A percentile compares a stretch with the other conserved stretches of the same genome.
Evolutionary conservation across 2,888 invertebrate genomes (phyloP).

Genomic region (Standfussiana lucernea): DNA sequence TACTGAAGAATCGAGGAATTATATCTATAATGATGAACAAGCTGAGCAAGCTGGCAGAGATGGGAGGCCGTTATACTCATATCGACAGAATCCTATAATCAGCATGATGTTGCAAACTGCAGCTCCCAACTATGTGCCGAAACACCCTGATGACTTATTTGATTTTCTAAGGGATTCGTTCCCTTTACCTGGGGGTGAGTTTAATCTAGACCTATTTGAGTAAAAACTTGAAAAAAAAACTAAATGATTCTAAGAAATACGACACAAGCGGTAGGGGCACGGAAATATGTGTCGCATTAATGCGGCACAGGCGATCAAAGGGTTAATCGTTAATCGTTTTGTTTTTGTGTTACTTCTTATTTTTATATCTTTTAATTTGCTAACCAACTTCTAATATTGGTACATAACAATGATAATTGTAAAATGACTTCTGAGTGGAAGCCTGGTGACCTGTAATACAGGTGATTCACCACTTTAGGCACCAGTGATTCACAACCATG

Average conservation of each 20-base stretch:
- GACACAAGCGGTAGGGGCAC: too few relatives aligned
- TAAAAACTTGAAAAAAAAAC: neutral
- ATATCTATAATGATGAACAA: constrained; percentile 2
- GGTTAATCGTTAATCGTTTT: too few relatives aligned
- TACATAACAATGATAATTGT: too few relatives aligned
- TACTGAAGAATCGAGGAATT: constrained; percentile 17
- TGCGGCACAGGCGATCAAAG: too few relatives aligned
- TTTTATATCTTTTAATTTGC: too few relatives aligned
- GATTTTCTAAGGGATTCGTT: constrained; percentile 81
- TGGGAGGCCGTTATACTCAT: constrained; percentile 70
- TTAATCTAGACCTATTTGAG: neutral
- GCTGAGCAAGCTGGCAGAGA: constrained; percentile 50
- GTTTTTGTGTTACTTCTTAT: too few relatives aligned
- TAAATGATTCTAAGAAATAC: neutral
- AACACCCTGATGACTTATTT: constrained; percentile 75
- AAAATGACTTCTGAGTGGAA: too few relatives aligned
- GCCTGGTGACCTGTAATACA: too few relatives aligned
- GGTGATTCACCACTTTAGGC: too few relatives aligned
- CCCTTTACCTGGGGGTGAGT: constrained; percentile 82
- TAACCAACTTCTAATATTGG: too few relatives aligned
- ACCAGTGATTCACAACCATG: too few relatives aligned
- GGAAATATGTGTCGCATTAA: too few relatives aligned
- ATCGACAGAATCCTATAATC: constrained; percentile 73
- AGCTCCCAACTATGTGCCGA: constrained; percentile 67
- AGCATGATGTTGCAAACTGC: constrained; percentile 75